Evolutionary conservation across 2,888 invertebrate genomes (phyloP).

Genomic region (Mesorhabditis belari): DNA sequence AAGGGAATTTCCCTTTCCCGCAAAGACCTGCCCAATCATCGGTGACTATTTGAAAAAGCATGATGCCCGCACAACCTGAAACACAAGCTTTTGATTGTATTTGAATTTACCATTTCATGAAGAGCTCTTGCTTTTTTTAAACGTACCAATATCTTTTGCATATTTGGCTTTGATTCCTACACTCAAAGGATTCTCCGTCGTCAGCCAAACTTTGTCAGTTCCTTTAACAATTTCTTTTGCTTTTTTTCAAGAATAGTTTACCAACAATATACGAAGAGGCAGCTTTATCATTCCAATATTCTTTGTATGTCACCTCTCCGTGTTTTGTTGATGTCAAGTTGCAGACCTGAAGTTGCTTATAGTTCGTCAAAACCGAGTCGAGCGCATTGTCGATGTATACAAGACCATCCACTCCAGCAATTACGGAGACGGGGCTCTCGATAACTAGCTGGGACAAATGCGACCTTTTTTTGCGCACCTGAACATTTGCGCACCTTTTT

Average conservation of each 20-base stretch:
- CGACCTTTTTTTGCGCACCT: no score
- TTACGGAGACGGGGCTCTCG: no score
- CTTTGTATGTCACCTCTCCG: constrained; percentile 7
- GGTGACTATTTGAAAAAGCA: constrained; percentile 75
- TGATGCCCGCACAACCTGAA: constrained; percentile 71
- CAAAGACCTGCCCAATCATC: constrained; percentile 64
- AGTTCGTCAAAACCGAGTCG: no score
- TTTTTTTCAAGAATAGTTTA: constrained; percentile 1
- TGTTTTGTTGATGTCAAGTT: constrained; percentile 1
- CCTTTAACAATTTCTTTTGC: constrained; percentile 10
- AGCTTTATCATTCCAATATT: constrained; percentile 64
- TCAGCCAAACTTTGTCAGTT: constrained; percentile 70
- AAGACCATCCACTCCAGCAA: no score
- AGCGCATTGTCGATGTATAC: no score
- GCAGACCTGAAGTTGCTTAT: constrained; percentile 17
- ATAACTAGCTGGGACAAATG: no score
- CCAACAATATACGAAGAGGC: constrained; percentile 71
- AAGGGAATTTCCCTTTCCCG: constrained; percentile 3
- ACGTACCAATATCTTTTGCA: constrained; percentile 55
- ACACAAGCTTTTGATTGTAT: no score
- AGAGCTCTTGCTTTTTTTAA: no score
- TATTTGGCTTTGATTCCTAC: constrained; percentile 60
- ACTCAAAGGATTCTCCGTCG: constrained; percentile 66
- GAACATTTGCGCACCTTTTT: no score
- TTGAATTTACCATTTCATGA: constrained; percentile 25